A percentile compares a stretch with the other conserved stretches of the same genome.
Conservation (phyloP, 1,140 invertebrate species). For the Caligus rogercresseyi region DNA sequence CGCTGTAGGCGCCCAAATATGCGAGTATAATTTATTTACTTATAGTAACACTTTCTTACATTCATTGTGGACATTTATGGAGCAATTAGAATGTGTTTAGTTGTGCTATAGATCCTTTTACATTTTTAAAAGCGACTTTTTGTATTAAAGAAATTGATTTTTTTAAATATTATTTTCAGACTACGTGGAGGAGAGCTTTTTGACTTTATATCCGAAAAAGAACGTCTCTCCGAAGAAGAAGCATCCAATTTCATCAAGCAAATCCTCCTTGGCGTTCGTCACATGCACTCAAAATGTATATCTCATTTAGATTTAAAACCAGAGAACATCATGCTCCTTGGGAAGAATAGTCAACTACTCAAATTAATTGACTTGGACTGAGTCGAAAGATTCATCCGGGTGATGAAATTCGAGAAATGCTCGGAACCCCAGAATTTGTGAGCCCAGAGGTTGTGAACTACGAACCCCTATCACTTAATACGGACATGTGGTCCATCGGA, state of each 20-base stretch:
- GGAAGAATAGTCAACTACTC: conserved; percentile 31
- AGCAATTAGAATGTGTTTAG: too few relatives aligned
- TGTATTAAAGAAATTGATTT: not conserved
- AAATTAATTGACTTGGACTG: conserved; percentile 47
- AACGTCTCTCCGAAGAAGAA: conserved; percentile 36
- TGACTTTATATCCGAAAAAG: conserved; percentile 37
- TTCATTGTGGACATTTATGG: too few relatives aligned
- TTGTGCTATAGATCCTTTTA: too few relatives aligned
- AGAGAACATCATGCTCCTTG: conserved; percentile 38
- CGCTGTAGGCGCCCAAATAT: too few relatives aligned
- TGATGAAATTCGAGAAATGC: conserved; percentile 34
- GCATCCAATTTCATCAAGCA: conserved; percentile 37
- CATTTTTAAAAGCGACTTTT: not conserved
- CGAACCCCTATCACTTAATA: conserved; percentile 32
- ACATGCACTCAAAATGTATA: conserved; percentile 36
- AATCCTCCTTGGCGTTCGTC: conserved; percentile 34
- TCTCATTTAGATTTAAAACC: conserved; percentile 40
- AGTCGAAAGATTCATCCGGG: conserved; percentile 35
- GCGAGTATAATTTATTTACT: not conserved
- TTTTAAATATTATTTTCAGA: conserved; percentile 26
- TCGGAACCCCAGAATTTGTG: conserved; percentile 39
- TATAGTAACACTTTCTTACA: too few relatives aligned
- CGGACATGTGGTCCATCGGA: conserved; percentile 34
- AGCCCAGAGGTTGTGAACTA: conserved; percentile 38
- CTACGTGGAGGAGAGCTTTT: conserved; percentile 40